Base-by-base conservation (phyloP, 2,888 invertebrate genomes). In the Eurytoma adleriae region DNA sequence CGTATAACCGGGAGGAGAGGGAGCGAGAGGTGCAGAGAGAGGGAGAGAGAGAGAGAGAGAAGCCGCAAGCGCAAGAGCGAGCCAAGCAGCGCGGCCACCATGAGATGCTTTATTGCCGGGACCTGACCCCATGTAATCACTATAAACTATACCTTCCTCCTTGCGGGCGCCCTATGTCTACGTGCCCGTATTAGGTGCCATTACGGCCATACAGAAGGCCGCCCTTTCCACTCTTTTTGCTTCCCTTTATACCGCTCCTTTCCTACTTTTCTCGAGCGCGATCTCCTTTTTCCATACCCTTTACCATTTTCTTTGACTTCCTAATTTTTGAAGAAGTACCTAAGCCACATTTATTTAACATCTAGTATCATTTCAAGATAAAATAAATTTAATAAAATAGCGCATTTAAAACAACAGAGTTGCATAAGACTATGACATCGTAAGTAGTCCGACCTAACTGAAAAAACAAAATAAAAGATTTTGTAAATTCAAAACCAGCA, bases 111-210 rank as follows among this genome's bases (percentile, higher is more conserved):
- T 90, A 90, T 90, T 90, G 88, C 89, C 86, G 83, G 78, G 89
- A 90, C 89, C 89, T 90, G 90, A 90, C 90, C 90, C 88, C 90
- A 88, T 90, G 90, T 89, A 90, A 90, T 90, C 90, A 90, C 90
- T 90, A 89, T 89, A 90, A 90, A 89, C 89, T 89, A 89, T 90
- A 89, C 86, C 87, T 89, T 88, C 87, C 88, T 87, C 89, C 86
- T 86, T 83, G 80, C 82, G 80, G n/a, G 64, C 10, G 83, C 73
- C 81, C 83, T 78, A 80, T 86, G 85, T 82, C 86, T 86, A 88
- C 87, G 87, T 87, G 87, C 85, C 86, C 88, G 88, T 89, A 90
- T 90, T 89, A 90, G 87, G 86, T 89, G 85, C 88, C 86, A 89
- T 90, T 90, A 89, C 86, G 83, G 82, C 83, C 70, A 82, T 81